These are phyloP conservation scores for Scaptomyza caliginosa DNA, from an alignment of 2,888 invertebrate genomes.

Conservation along the genomic window DNA sequence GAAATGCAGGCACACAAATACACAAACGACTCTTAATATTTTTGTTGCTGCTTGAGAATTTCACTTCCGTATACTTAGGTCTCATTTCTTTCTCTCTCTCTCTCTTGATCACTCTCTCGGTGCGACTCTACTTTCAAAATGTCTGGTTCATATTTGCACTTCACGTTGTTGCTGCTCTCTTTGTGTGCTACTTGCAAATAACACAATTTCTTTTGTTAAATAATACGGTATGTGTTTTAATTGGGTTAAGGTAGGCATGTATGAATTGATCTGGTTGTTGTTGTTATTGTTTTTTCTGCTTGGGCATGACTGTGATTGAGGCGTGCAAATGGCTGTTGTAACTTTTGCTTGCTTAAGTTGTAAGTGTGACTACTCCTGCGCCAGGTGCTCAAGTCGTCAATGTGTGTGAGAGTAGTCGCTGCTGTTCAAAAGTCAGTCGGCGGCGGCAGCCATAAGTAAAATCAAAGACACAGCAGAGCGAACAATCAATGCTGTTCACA, in stretches of 20 bases:
- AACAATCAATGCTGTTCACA: slow-evolving; percentile 64
- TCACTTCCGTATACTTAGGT: slow-evolving; percentile 74
- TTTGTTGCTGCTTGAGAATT: slow-evolving; percentile 65
- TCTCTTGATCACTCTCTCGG: slow-evolving; percentile 14
- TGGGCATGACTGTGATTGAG: slow-evolving; percentile 24
- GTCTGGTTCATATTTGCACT: slow-evolving; percentile 62
- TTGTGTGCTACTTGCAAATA: slow-evolving; percentile 68
- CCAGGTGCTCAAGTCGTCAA: slow-evolving; percentile 64
- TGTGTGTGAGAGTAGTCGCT: slow-evolving; percentile 40
- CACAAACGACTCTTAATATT: slow-evolving; percentile 34
- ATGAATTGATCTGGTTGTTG: slow-evolving; percentile 39
- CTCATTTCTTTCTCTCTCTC: slow-evolving; percentile 35
- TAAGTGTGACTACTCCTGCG: slow-evolving; percentile 74
- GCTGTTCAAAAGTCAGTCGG: slow-evolving; percentile 65
- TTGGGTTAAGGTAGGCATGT: slow-evolving; percentile 82
- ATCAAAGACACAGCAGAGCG: slow-evolving; percentile 62
- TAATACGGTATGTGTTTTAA: slow-evolving; percentile 76
- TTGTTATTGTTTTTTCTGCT: slow-evolving; percentile 21
- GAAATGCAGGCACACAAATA: slow-evolving; percentile 46
- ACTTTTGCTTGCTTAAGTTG: slow-evolving; percentile 45
- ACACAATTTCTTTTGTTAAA: slow-evolving; percentile 81
- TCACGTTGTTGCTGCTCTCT: slow-evolving; percentile 45
- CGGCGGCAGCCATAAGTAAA: slow-evolving; percentile 66
- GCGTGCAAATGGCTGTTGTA: slow-evolving; percentile 42
- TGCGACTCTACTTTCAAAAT: slow-evolving; percentile 60